phyloP scores from a whole-genome alignment of 1,140 invertebrate genomes.

The Hycleus cichorii region DNA sequence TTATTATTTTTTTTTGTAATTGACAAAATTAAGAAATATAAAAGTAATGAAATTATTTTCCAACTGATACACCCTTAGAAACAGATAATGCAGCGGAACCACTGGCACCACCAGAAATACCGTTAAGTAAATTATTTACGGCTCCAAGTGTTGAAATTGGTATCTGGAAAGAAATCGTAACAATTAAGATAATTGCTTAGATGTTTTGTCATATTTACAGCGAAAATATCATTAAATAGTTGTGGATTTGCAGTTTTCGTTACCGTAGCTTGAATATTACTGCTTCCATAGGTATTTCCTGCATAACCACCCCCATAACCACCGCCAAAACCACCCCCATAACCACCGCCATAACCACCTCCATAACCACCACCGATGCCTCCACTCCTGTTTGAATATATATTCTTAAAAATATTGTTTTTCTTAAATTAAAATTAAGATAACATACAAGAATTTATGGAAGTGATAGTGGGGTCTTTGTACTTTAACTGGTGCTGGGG shows the following conservation, averaged over 20 bases:
- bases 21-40: no score
- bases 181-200: background rate
- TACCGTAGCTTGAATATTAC: constrained; percentile 5
- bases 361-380: background rate
- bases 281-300: background rate
- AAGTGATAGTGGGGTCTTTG: no score
- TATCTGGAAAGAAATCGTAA: constrained; percentile 42
- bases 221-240: constrained; percentile 18
- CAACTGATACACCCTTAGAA: background rate
- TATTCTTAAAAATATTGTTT: no score
- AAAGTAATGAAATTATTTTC: no score
- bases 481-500: constrained; percentile 3
- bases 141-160: constrained; percentile 53
- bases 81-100: constrained; percentile 11
- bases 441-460: no score
- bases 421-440: no score
- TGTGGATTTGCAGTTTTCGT: constrained; percentile 12
- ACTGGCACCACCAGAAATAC: constrained; percentile 29
- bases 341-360: background rate
- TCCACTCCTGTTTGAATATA: no score
- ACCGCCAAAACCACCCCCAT: background rate
- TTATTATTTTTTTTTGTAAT: no score
- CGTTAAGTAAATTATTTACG: constrained; percentile 41
- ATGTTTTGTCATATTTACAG: constrained; percentile 11
- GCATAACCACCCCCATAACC: constrained; percentile 9